Conservation (phyloP, 2,797 vertebrate species). For the Mallotus villosus region DNA sequence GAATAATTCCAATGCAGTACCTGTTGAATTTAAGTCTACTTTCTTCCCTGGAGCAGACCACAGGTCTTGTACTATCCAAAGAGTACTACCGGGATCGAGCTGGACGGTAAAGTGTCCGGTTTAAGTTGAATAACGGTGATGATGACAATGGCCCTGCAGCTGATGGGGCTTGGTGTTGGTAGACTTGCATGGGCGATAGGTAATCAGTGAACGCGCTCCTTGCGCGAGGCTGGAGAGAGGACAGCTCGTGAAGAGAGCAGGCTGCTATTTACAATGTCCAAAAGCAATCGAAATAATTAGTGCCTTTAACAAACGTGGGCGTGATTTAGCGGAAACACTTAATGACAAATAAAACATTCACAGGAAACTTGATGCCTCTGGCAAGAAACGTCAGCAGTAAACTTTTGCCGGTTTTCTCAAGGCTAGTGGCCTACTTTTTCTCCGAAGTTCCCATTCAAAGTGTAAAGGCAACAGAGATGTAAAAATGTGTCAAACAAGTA, state of each 20-base stretch:
- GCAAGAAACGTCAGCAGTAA: slow-evolving; percentile 48
- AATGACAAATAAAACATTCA: slow-evolving; percentile 77
- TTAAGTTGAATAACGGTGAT: slow-evolving; percentile 20
- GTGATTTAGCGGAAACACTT: slow-evolving; percentile 74
- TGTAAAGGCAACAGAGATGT: slow-evolving; percentile 15
- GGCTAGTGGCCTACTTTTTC: slow-evolving; percentile 35
- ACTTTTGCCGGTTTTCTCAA: slow-evolving; percentile 42
- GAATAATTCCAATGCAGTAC: slow-evolving; percentile 66
- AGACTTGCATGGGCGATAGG: slow-evolving; percentile 21
- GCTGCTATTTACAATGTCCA: slow-evolving; percentile 72
- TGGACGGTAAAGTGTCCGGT: slow-evolving; percentile 20
- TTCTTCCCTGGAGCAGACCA: background rate
- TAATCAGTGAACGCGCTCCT: slow-evolving; percentile 42
- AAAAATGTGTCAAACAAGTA: slow-evolving; percentile 11
- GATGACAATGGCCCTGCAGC: slow-evolving; percentile 27
- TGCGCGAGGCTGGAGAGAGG: slow-evolving; percentile 42
- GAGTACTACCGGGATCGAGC: slow-evolving; percentile 9
- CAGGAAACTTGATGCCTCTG: slow-evolving; percentile 61
- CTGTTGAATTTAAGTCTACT: background rate
- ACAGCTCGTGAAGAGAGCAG: slow-evolving; percentile 36
- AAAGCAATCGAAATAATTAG: slow-evolving; percentile 73
- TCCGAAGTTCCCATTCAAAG: slow-evolving; percentile 19
- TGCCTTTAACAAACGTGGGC: slow-evolving; percentile 77
- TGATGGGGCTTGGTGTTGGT: slow-evolving; percentile 40
- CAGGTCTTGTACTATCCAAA: slow-evolving; percentile 32